Evolutionary conservation across 2,113 vertebrate genomes (phyloP).

Genomic region (Gulo gulo): DNA sequence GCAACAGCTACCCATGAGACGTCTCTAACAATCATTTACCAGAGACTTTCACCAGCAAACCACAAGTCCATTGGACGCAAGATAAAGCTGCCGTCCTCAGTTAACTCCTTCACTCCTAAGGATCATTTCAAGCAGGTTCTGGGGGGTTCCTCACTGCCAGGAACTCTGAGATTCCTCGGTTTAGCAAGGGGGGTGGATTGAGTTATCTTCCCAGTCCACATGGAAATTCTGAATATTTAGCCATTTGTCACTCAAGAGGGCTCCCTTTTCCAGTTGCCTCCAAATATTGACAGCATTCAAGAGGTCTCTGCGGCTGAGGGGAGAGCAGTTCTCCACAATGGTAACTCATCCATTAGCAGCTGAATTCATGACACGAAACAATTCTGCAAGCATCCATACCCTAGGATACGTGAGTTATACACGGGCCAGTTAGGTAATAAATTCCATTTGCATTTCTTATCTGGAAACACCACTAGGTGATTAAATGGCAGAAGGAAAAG

Average conservation of each 20-base stretch:
- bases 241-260: neutral
- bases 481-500: slow-evolving; percentile 41
- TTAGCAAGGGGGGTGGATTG: neutral
- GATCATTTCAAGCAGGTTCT: neutral
- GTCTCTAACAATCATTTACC: slow-evolving; percentile 86
- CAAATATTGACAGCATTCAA: neutral
- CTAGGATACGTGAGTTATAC: neutral
- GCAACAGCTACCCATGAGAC: slow-evolving; percentile 75
- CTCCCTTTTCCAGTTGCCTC: neutral
- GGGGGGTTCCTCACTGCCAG: neutral
- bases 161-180: neutral
- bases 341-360: neutral
- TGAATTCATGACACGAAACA: neutral
- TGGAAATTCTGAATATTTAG: neutral
- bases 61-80: slow-evolving; percentile 64
- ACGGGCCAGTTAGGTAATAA: neutral
- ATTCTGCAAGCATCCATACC: neutral
- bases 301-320: neutral
- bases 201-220: neutral
- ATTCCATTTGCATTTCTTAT: slow-evolving; percentile 12
- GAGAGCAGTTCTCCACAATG: neutral
- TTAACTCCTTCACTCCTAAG: slow-evolving; percentile 80
- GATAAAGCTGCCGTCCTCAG: slow-evolving; percentile 69
- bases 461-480: neutral
- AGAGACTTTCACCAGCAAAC: slow-evolving; percentile 79